Conservation (phyloP, 2,888 invertebrate genomes). For the Melikaiella ostensackeni region DNA sequence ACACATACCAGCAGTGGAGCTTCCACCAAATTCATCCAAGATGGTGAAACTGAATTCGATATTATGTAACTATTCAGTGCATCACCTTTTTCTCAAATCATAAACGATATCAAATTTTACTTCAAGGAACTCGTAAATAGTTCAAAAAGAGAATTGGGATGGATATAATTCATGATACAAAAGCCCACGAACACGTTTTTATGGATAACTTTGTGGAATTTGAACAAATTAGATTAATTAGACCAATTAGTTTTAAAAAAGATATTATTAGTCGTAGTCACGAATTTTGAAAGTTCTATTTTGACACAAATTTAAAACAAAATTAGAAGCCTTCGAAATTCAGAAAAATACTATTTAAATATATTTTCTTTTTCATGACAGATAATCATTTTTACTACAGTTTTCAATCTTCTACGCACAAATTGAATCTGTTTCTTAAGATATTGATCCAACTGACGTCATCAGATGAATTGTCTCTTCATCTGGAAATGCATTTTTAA, state of each 20-base stretch:
- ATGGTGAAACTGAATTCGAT: conserved; percentile 76
- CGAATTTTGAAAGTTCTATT: background rate
- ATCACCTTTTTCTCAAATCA: background rate
- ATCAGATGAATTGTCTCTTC: background rate
- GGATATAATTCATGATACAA: too few species aligned
- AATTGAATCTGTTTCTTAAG: conserved; percentile 1
- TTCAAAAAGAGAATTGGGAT: background rate
- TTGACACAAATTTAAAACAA: background rate
- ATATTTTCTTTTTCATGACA: too few species aligned
- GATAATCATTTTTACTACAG: background rate
- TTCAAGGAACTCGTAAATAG: background rate
- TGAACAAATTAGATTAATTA: conserved; percentile 7
- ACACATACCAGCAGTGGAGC: conserved; percentile 93
- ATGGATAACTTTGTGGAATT: background rate
- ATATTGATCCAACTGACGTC: background rate
- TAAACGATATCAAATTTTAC: conserved; percentile 44
- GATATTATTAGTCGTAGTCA: background rate
- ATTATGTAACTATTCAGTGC: background rate
- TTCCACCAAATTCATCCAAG: conserved; percentile 87
- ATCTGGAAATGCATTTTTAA: background rate
- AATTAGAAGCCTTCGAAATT: background rate
- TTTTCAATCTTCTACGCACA: conserved; percentile 11
- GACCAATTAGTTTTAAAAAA: background rate
- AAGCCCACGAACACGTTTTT: background rate
- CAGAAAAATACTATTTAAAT: too few species aligned